phyloP scores from a whole-genome alignment of 2,113 vertebrate genomes.

The Lontra canadensis region DNA sequence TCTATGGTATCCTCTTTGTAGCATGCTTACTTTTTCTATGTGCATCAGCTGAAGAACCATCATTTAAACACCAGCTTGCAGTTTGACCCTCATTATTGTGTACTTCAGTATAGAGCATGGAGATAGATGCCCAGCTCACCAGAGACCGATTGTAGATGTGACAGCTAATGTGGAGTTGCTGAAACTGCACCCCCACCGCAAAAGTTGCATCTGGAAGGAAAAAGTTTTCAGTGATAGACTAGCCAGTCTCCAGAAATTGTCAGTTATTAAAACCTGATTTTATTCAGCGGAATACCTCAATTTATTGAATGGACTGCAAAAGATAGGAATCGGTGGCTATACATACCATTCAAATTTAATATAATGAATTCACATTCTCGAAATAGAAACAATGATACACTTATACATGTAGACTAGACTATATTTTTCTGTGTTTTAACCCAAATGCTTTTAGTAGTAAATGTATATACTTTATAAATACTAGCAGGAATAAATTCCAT shows the following conservation, averaged over 20 bases:
- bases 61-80: conserved; percentile 1
- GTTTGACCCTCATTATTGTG: neutral
- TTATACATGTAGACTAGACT: neutral
- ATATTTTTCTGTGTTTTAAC: neutral
- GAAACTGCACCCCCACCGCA: no score
- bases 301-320: conserved; percentile 43
- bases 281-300: conserved; percentile 49
- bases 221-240: neutral
- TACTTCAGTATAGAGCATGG: neutral
- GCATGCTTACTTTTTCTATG: neutral
- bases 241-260: conserved; percentile 18
- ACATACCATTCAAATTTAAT: conserved; percentile 13
- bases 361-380: neutral
- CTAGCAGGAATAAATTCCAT: neutral
- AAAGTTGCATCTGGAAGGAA: conserved; percentile 1
- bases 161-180: neutral
- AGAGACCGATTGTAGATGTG: neutral
- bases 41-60: neutral
- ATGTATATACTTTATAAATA: neutral
- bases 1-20: neutral
- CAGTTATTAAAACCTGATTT: conserved; percentile 49
- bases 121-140: neutral
- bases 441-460: neutral
- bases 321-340: neutral
- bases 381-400: neutral